Conservation (phyloP, 2,888 invertebrate species). For the Sinelater perroti region DNA sequence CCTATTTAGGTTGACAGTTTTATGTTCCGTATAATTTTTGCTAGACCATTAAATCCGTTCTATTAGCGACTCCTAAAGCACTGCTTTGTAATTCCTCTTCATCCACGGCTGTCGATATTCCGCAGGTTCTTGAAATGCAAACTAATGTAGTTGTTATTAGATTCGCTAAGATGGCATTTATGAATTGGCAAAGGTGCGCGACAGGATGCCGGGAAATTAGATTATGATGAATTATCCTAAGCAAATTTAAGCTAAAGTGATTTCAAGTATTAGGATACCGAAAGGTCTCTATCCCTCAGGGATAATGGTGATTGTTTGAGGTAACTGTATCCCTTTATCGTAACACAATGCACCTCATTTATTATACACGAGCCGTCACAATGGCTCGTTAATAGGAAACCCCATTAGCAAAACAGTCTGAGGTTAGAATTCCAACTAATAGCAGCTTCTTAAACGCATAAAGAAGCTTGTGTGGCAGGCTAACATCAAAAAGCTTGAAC, state of each 20-base stretch:
- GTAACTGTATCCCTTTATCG: conserved; percentile 34
- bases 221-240: conserved; percentile 18
- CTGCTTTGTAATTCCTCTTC: too few relatives aligned
- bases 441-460: neutral
- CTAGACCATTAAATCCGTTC: too few relatives aligned
- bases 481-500: too few relatives aligned
- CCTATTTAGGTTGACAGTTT: too few relatives aligned
- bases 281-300: conserved; percentile 27
- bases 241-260: conserved; percentile 25
- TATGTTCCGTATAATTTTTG: too few relatives aligned
- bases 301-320: conserved; percentile 37
- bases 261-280: conserved; percentile 25
- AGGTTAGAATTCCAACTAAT: conserved; percentile 21
- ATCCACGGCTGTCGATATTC: too few relatives aligned
- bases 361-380: conserved; percentile 32
- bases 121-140: neutral
- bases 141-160: neutral
- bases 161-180: neutral
- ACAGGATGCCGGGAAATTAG: conserved; percentile 11
- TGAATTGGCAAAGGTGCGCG: neutral
- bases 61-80: too few relatives aligned
- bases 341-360: conserved; percentile 37
- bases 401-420: conserved; percentile 27
- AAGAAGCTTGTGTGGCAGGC: too few relatives aligned
- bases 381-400: conserved; percentile 36